Evolutionary conservation across 2,888 invertebrate species (phyloP).

Genomic region (Fissipunctia ypsillon): DNA sequence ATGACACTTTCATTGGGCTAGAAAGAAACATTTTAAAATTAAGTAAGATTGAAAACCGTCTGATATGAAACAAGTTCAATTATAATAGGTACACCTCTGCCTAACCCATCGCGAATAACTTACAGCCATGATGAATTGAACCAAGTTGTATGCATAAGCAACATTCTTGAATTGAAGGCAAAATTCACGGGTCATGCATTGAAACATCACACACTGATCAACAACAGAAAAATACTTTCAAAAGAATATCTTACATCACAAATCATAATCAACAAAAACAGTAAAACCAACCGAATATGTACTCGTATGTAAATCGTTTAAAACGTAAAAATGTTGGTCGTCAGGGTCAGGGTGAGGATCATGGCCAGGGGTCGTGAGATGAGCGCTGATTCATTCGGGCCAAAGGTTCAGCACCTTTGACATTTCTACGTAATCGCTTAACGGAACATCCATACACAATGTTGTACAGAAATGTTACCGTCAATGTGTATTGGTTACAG

Average conservation of each 20-base stretch:
- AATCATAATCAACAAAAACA: constrained; percentile 5
- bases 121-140: neutral
- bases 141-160: neutral
- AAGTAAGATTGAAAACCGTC: neutral
- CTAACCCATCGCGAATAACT: neutral
- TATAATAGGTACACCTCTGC: neutral
- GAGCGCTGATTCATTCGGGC: constrained; percentile 73
- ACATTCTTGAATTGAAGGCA: neutral
- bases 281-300: constrained; percentile 38
- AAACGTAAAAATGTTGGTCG: constrained; percentile 71
- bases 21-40: neutral
- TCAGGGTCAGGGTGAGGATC: constrained; percentile 71
- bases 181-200: neutral
- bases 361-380: constrained; percentile 76
- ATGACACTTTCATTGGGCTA: neutral
- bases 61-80: neutral
- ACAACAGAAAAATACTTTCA: neutral
- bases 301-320: constrained; percentile 58
- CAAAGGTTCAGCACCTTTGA: constrained; percentile 75
- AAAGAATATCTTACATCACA: constrained; percentile 10
- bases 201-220: neutral
- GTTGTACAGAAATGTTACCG: constrained; percentile 52
- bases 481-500: constrained; percentile 44
- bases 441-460: constrained; percentile 63
- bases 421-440: constrained; percentile 68